Conservation (phyloP, 2,888 invertebrate species). For the Cantharis nigra region DNA sequence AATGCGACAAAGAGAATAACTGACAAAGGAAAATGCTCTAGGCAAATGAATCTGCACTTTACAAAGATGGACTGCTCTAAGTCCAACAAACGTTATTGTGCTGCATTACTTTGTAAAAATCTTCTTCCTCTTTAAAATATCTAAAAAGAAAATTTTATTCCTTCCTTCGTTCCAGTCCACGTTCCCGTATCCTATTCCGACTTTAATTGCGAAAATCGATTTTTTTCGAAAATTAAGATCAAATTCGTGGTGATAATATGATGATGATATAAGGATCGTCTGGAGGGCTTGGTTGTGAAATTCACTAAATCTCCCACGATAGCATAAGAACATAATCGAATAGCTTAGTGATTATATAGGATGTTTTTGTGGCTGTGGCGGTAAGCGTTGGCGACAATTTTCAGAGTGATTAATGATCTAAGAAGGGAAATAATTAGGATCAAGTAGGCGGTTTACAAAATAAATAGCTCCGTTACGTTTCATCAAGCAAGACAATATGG, state of each 20-base stretch:
- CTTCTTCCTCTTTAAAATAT: background rate
- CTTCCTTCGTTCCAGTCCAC: no score
- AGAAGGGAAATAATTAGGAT: constrained; percentile 19
- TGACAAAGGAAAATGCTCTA: constrained; percentile 24
- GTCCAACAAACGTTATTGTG: background rate
- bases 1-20: constrained; percentile 24
- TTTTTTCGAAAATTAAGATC: no score
- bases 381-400: constrained; percentile 6
- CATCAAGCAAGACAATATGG: background rate
- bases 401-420: constrained; percentile 13
- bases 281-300: background rate
- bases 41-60: constrained; percentile 11
- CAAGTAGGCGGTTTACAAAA: constrained; percentile 17
- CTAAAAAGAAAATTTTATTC: no score
- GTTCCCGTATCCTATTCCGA: no score
- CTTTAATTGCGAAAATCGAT: no score
- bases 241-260: background rate
- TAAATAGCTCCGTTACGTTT: constrained; percentile 11
- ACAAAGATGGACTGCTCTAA: constrained; percentile 2
- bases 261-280: background rate
- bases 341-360: constrained; percentile 12
- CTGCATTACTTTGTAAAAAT: background rate
- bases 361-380: constrained; percentile 10
- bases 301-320: background rate
- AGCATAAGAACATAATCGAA: constrained; percentile 9